A percentile compares a stretch with the other conserved stretches of the same genome.
These are phyloP conservation scores for Chionoecetes opilio DNA, from an alignment of 1,140 invertebrate genomes.

Conservation along the genomic window DNA sequence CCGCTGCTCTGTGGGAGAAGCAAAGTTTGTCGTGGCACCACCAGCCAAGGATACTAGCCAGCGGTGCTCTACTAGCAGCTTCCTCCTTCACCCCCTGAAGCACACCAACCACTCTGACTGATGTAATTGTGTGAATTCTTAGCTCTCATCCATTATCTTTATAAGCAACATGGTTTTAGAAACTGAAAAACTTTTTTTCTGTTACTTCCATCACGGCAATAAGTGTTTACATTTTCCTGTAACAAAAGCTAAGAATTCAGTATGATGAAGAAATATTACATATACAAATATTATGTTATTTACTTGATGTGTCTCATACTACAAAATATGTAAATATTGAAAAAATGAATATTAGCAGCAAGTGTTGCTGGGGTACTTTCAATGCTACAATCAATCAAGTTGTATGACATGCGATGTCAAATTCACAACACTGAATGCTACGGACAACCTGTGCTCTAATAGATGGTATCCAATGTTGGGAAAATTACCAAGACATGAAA, in stretches of 20 bases:
- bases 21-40: constrained; percentile 70
- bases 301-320: neutral
- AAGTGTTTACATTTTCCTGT: neutral
- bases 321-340: neutral
- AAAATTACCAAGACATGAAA: too few species aligned
- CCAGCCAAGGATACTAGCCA: constrained; percentile 37
- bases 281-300: neutral
- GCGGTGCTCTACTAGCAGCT: neutral
- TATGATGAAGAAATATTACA: neutral
- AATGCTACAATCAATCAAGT: neutral
- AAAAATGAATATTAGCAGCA: constrained; percentile 4
- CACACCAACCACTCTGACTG: constrained; percentile 54
- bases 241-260: constrained; percentile 63
- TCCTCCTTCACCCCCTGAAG: constrained; percentile 23
- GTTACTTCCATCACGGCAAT: neutral
- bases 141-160: constrained; percentile 45
- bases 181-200: neutral
- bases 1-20: constrained; percentile 66
- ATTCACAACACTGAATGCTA: too few species aligned
- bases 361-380: neutral
- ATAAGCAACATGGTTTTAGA: neutral
- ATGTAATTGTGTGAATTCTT: constrained; percentile 49
- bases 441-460: too few species aligned
- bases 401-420: too few species aligned
- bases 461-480: too few species aligned